Evolutionary conservation across 2,888 invertebrate species (phyloP), one percentile per base, ranked within the genome.

Genomic region (Carpatolechia fugitivella): DNA sequence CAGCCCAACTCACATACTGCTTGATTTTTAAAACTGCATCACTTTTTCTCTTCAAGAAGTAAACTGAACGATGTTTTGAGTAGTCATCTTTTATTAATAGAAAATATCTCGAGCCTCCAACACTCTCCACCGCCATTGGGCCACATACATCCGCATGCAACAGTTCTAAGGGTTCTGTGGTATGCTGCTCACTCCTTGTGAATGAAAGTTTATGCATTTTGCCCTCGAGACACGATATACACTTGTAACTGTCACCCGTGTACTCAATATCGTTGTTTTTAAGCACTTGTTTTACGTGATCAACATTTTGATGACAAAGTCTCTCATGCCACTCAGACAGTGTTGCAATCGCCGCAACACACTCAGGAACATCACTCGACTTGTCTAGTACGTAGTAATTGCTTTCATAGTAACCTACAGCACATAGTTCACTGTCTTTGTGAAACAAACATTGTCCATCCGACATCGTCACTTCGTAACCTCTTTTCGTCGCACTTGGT

Each of bases 1-100:
- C 46, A 6, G 53, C 20, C 1, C 1, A 13, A 8, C 14, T 35
- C 24, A 46, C 33, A 16, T 24, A 53, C 5, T 33, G 0, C 11
- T 53, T 16, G 1, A 53, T 35, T 2, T 29, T 14, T 24, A 14
- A 0, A 14, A 46, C 35, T 0, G 53, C 47, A 40, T 55, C 53
- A 44, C 31, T 16, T 10, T 58, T 58, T 1, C 6, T 7, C 33
- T 46, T 53, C 3, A 53, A 1, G 24, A 53, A 53, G 11, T 53
- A 36, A n/a, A 62, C 57, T 4, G 4, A 10, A n/a, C 60, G 50
- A 16, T 48, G 59, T 11, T 63, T 63, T 6, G 65, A 63, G 16
- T 56, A 68, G 38, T 69, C 68, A 58, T 71, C 68, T 31, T 67
- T 68, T 0, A 68, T 14, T 10, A 69, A 7, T 3, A 66, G 8